These are phyloP conservation scores for Stomatorhinus ivindoensis DNA, from an alignment of 2,113 vertebrate species.

Conservation along the genomic window DNA sequence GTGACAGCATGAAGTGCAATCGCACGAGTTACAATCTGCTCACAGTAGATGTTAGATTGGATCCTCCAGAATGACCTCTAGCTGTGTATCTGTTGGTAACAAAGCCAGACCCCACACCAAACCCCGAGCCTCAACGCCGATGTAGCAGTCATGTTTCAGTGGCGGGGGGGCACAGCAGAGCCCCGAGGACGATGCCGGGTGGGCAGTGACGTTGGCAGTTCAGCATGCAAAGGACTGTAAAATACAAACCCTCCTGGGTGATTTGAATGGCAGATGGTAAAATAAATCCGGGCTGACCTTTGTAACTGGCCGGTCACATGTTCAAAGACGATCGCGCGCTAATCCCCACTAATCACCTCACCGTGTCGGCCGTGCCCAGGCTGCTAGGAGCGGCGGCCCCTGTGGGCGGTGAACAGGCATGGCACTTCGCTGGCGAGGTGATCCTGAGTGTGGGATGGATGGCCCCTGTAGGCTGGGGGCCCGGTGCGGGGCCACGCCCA, in stretches of 20 bases:
- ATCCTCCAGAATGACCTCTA: not conserved
- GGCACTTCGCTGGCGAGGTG: not conserved
- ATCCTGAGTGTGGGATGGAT: not conserved
- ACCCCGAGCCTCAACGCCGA: not conserved
- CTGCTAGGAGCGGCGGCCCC: not conserved
- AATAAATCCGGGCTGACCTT: conserved; percentile 55
- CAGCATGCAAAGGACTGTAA: not conserved
- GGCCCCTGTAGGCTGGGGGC: not conserved
- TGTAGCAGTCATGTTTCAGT: not conserved
- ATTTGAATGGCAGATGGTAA: conserved; percentile 53
- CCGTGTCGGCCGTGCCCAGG: conserved; percentile 30
- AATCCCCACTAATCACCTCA: conserved; percentile 41
- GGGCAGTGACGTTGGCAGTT: not conserved
- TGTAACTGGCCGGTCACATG: conserved; percentile 49
- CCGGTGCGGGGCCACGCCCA: not conserved
- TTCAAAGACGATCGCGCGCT: conserved; percentile 49
- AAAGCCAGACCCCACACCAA: not conserved
- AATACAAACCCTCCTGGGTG: conserved; percentile 25
- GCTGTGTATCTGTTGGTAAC: not conserved
- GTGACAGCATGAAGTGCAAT: not conserved
- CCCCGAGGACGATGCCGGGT: not conserved
- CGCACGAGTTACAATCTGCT: not conserved
- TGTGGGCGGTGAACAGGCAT: not conserved
- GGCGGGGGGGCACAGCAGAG: not conserved
- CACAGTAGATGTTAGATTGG: not conserved